Evolutionary conservation across 2,888 invertebrate species (phyloP), one percentile per base, ranked within the genome.

Genomic region (Glyphotaelius pellucidus): DNA sequence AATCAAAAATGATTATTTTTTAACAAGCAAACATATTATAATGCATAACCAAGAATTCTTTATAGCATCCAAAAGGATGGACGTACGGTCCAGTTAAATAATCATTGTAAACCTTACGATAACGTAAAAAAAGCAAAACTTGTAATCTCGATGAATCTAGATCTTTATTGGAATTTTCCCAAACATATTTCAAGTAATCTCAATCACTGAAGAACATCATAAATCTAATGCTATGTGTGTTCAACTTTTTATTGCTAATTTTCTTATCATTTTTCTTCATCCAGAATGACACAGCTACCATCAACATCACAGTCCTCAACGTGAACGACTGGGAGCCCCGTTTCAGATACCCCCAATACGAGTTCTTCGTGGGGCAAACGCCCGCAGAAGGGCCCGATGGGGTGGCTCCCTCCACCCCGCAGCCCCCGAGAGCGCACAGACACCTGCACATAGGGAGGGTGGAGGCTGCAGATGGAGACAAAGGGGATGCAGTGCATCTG

Each of bases 301-400:
- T 99, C 4, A 98, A 98, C 94, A 96, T 99, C 47, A 97, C 98
- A 1, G 98, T 99, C 30, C 96, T 97, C 94, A 98, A 99, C 95
- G 98, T 98, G 14, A 99, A 99, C 95, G 99, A 99, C 95, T 99
- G 99, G 98, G 98, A 98, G 95, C 99, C 99, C 0, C 96, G 98
- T 91, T 99, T 99, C 95, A 97, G 98, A 1, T 97, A 98, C 95
- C 97, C 98, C 9, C 98, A 98, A 95, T 99, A 99, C 95, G 98
- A 98, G 95, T 99, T 99, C 95, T 96, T 96, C 93, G 96, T 97
- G 93, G 94, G 92, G 92, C 93, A 87, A 35, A 93, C 93, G 91
- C 92, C 91, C 86, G 89, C 81, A 91, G 90, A 86, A 91, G 92
- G 67, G 93, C 91, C 90, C 25, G 93, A 92, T n/a, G 93, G 79